Evolutionary conservation across 2,113 vertebrate genomes (phyloP), one percentile per base, ranked within the genome.

Genomic region (Apaloderma vittatum): DNA sequence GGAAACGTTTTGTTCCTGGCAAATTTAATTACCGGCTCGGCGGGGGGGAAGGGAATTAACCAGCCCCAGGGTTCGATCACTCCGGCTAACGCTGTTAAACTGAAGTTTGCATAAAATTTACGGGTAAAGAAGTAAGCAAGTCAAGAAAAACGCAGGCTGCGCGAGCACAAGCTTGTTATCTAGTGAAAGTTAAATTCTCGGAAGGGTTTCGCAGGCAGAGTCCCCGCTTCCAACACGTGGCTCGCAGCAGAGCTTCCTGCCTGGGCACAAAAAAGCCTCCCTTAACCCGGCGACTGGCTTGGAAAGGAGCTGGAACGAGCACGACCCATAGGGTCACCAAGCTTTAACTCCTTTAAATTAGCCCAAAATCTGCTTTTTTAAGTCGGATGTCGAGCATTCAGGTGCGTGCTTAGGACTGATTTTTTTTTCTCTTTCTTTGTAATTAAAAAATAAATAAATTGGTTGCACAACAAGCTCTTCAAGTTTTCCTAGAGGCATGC

Each of bases 211-310:
- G 2, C n/a, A 68, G 23, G 45, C 32, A 2, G 30, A 72, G 36
- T 29, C 22, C 21, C 45, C 4, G 17, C 37, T 34, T 32, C 63
- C 19, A 89, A 40, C 95, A 95, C 84, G 92, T 91, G 96, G 92
- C 87, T 57, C 3, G 2, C n/a, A 76, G 62, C 34, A 6, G 34
- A 22, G 89, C 75, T 70, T 55, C 62, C 91, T 68, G 71, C 54
- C 65, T 7, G 3, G 4, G 9, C 34, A 65, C 30, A 40, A 36
- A 43, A 18, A 61, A 8, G 16, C 32, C 55, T 17, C 22, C 22
- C 1, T 26, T 27, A 26, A 45, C 8, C 79, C 24, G 24, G 43
- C 0, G 59, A 40, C 65, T 1, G 32, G 65, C 34, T 51, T 59
- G 49, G 27, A 37, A 70, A 66, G 2, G 14, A 51, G 51, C 21